Evolutionary conservation across 2,888 invertebrate genomes (phyloP).

Genomic region (Stenodera caucasica): DNA sequence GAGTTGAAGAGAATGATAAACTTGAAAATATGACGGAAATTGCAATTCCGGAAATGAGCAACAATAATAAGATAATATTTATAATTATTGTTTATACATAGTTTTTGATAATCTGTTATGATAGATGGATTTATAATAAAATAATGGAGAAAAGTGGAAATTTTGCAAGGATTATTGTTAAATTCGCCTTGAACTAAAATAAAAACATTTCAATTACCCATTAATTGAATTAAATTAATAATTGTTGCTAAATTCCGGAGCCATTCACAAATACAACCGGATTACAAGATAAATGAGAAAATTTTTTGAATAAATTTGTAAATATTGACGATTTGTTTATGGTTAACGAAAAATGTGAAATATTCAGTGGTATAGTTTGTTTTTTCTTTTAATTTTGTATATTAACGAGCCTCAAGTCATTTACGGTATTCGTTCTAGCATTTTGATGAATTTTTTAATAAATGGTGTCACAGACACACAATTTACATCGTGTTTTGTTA

Average conservation of each 20-base stretch:
- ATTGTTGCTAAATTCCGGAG: too few species aligned
- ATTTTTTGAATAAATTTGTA: too few species aligned
- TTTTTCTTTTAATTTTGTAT: neutral
- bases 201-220: neutral
- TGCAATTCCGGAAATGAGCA: conserved; percentile 33
- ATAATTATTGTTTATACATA: conserved; percentile 24
- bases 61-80: conserved; percentile 30
- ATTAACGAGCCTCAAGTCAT: neutral
- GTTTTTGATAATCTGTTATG: conserved; percentile 24
- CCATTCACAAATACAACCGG: too few species aligned
- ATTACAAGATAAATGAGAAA: too few species aligned
- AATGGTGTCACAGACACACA: conserved; percentile 1
- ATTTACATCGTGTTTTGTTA: neutral
- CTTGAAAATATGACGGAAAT: conserved; percentile 10
- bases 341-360: too few species aligned
- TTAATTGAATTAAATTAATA: neutral
- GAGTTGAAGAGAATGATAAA: neutral
- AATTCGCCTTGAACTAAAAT: neutral
- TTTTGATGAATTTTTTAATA: neutral
- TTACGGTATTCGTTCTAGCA: neutral
- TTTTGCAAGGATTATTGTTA: neutral
- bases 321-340: too few species aligned
- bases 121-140: conserved; percentile 9
- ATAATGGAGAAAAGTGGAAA: neutral
- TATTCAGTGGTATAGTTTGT: neutral